Evolutionary conservation across 2,113 vertebrate genomes (phyloP).

Genomic region (Callorhinus ursinus): DNA sequence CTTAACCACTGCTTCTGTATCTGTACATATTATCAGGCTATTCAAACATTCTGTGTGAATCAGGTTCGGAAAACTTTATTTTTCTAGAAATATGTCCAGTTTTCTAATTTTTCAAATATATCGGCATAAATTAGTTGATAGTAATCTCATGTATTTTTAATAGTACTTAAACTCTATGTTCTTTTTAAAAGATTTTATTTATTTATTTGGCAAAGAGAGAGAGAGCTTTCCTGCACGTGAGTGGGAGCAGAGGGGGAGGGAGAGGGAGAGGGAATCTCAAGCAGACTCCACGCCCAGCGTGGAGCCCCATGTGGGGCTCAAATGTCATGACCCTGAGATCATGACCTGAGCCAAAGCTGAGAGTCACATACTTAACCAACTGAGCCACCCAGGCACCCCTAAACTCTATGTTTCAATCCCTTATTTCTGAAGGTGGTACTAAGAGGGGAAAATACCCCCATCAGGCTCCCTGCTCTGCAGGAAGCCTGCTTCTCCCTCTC

Average conservation of each 20-base stretch:
- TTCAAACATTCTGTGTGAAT: not conserved
- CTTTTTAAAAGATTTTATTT: not conserved
- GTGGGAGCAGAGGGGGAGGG: not conserved
- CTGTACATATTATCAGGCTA: not conserved
- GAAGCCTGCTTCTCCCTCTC: no score
- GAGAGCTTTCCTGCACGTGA: not conserved
- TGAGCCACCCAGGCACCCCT: not conserved
- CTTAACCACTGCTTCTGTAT: not conserved
- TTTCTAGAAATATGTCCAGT: not conserved
- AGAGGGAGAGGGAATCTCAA: not conserved
- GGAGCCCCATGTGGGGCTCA: not conserved
- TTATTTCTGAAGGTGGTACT: conserved; percentile 26
- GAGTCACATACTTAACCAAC: not conserved
- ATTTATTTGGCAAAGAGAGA: not conserved
- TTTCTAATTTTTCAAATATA: not conserved
- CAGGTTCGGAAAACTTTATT: not conserved
- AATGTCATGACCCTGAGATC: not conserved
- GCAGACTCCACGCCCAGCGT: not conserved
- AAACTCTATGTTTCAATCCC: not conserved
- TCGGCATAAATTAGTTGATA: not conserved
- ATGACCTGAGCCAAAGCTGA: not conserved
- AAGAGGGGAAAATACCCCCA: not conserved
- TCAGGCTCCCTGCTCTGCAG: no score
- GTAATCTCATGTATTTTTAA: not conserved
- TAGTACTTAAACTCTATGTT: not conserved